Percentiles rank a stretch among this genome's conserved stretches.
Conservation (phyloP, 2,888 invertebrate genomes). For the Drosophila barbarae region DNA sequence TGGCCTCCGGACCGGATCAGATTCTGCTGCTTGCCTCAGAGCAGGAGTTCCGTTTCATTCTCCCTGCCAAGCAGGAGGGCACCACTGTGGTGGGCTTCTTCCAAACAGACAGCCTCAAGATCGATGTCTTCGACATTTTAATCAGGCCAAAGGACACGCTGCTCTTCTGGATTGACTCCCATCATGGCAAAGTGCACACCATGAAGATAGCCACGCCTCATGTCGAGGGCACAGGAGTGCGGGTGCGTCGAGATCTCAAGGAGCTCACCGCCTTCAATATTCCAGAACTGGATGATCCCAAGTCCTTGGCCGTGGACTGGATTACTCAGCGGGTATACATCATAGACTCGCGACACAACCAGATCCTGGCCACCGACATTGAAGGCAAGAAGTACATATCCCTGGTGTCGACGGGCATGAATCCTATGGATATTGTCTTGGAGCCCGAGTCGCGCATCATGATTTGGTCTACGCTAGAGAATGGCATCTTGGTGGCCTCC, state of each 20-base stretch:
- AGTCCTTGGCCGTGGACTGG: constrained; percentile 89
- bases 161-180: constrained; percentile 80
- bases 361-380: constrained; percentile 78
- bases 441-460: constrained; percentile 83
- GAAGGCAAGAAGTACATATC: constrained; percentile 78
- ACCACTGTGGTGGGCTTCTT: constrained; percentile 83
- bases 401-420: constrained; percentile 80
- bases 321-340: constrained; percentile 85
- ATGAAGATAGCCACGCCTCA: constrained; percentile 79
- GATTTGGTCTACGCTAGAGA: constrained; percentile 89
- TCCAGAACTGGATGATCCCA: constrained; percentile 83
- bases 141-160: constrained; percentile 80
- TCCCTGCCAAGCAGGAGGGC: constrained; percentile 77
- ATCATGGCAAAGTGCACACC: constrained; percentile 79
- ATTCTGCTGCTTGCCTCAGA: constrained; percentile 78
- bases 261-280: constrained; percentile 79
- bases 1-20: constrained; percentile 81
- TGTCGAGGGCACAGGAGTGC: constrained; percentile 63
- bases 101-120: constrained; percentile 84
- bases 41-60: constrained; percentile 79
- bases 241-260: constrained; percentile 76
- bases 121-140: constrained; percentile 83
- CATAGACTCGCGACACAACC: constrained; percentile 81
- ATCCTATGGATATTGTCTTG: constrained; percentile 86
- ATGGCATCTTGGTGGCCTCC: constrained; percentile 83